Percentiles rank a stretch among this genome's conserved stretches.
These are phyloP conservation scores for Spodoptera littoralis DNA, from an alignment of 2,888 invertebrate species.

Conservation along the genomic window DNA sequence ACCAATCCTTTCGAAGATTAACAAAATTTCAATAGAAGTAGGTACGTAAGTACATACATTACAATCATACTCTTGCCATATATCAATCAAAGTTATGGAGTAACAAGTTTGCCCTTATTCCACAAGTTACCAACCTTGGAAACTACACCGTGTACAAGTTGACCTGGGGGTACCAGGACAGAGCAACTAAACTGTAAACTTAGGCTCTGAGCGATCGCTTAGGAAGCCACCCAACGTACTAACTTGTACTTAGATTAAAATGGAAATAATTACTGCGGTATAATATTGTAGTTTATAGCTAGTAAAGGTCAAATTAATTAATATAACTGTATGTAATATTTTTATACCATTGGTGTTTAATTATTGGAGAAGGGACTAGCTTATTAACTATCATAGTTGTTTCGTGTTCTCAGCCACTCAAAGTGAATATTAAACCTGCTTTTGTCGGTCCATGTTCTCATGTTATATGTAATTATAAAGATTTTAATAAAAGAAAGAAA, in stretches of 20 bases:
- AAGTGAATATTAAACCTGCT: constrained; percentile 38
- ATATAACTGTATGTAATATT: neutral
- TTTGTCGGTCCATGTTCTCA: constrained; percentile 3
- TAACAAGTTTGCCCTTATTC: constrained; percentile 54
- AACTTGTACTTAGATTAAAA: constrained; percentile 42
- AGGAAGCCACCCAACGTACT: constrained; percentile 30
- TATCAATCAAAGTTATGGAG: constrained; percentile 36
- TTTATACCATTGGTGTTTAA: neutral
- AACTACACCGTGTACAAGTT: constrained; percentile 51
- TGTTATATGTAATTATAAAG: too few species aligned
- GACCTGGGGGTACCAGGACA: constrained; percentile 49
- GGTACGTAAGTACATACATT: constrained; percentile 1
- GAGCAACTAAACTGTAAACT: constrained; percentile 50
- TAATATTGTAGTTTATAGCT: neutral
- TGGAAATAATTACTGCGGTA: constrained; percentile 29
- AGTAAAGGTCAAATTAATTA: too few species aligned
- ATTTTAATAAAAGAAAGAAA: too few species aligned
- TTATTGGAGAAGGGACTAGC: too few species aligned
- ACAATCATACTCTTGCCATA: constrained; percentile 14
- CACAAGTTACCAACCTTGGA: constrained; percentile 53
- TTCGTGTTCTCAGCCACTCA: constrained; percentile 33
- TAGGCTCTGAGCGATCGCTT: constrained; percentile 41
- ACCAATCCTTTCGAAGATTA: too few species aligned
- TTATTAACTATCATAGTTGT: too few species aligned
- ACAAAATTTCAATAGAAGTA: neutral